Conservation (phyloP, 1,140 invertebrate species). For the Drosophila yakuba region DNA sequence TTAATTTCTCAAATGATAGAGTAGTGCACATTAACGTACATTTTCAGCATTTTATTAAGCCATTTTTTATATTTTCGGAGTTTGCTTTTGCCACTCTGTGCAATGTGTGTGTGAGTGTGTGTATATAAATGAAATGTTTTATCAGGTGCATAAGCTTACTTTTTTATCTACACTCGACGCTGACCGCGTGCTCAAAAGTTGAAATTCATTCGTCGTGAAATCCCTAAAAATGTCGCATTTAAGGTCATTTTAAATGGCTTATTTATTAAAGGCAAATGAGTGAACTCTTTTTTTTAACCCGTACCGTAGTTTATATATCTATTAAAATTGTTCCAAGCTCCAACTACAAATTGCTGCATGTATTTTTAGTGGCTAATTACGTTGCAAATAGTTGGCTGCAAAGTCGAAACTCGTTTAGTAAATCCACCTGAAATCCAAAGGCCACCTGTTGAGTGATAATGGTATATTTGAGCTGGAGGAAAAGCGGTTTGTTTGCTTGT, state of each 20-base stretch:
- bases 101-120: slow-evolving; percentile 7
- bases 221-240: background rate
- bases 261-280: too few relatives aligned
- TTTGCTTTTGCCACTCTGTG: slow-evolving; percentile 17
- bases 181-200: slow-evolving; percentile 24
- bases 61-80: slow-evolving; percentile 15
- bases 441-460: slow-evolving; percentile 40
- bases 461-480: slow-evolving; percentile 17
- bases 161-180: slow-evolving; percentile 25
- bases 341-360: background rate
- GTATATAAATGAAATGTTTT: slow-evolving; percentile 41
- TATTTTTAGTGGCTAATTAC: slow-evolving; percentile 24
- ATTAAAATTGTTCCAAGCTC: too few relatives aligned
- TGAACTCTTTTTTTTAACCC: too few relatives aligned
- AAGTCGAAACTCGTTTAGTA: slow-evolving; percentile 36
- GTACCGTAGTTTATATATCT: too few relatives aligned
- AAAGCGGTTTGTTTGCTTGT: slow-evolving; percentile 45
- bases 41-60: slow-evolving; percentile 49
- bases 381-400: slow-evolving; percentile 3
- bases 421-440: slow-evolving; percentile 30
- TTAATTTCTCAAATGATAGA: slow-evolving; percentile 57
- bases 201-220: background rate
- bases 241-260: background rate
- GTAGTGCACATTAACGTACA: slow-evolving; percentile 48
- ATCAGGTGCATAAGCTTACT: slow-evolving; percentile 43